Evolutionary conservation across 2,888 invertebrate genomes (phyloP), one percentile per base, ranked within the genome.

Genomic region (Julus scanicus): DNA sequence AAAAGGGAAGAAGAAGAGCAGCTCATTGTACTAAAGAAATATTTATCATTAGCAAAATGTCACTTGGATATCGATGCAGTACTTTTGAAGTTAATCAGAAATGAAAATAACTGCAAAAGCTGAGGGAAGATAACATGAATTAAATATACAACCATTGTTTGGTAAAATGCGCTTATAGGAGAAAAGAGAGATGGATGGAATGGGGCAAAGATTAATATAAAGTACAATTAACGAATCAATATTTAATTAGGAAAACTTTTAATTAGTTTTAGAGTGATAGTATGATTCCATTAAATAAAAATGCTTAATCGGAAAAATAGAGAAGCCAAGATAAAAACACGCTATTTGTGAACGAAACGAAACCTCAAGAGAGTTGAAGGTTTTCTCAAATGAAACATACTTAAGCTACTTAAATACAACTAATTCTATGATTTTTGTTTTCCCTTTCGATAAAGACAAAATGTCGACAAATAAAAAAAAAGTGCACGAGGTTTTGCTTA

Each of bases 221-320:
- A 71, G 29, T 20, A 71, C 71, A 29, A 71, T 71, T 71, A 71
- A 71, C 71, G 71, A 71, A 71, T 71, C 71, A 71, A 71, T 71
- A 71, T 71, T 71, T 71, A 71, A 71, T 71, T 71, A 71, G 71
- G 71, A 71, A 71, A 29, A 71, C 71, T 71, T 71, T 29, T 71
- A 71, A 71, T 71, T 71, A 71, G 71, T 71, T 71, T 71, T 71
- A 29, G 71, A 71, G 71, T 71, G 71, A 71, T 71, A 71, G n/a
- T 71, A 71, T 20, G 71, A 71, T 29, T 71, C 20, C 20, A 71
- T 71, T 20, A 71, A 71, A 20, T 71, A 71, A 71, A 71, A 71
- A 71, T 71, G 71, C 29, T 11, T 71, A 71, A 71, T 71, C 71
- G 20, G n/a, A 71, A 71, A 20, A 71, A 71, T 29, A 29, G 71